A percentile compares a stretch with the other conserved stretches of the same genome.
Conservation (phyloP, 2,797 vertebrate genomes). For the Neostethus bicornis region DNA sequence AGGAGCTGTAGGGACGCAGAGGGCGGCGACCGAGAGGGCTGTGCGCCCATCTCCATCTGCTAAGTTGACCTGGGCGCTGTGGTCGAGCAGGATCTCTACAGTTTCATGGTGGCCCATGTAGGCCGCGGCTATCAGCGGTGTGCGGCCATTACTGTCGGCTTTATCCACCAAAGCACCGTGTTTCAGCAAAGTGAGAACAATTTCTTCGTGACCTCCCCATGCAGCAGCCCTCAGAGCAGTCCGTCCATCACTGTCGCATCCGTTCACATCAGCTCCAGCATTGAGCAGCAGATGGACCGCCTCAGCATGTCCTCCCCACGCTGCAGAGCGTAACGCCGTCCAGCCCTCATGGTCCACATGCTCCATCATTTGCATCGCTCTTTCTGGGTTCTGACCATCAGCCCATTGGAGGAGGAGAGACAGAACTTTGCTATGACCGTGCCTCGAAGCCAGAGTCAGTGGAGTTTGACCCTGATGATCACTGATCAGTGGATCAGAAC, state of each 20-base stretch:
- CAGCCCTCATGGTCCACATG: conserved; percentile 83
- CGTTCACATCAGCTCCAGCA: conserved; percentile 80
- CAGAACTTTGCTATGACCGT: conserved; percentile 77
- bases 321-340: conserved; percentile 83
- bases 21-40: conserved; percentile 81
- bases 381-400: conserved; percentile 44
- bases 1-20: conserved; percentile 79
- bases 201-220: conserved; percentile 85
- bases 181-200: conserved; percentile 74
- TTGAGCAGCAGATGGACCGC: conserved; percentile 77
- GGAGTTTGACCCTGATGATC: conserved; percentile 83
- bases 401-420: conserved; percentile 79
- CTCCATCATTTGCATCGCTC: conserved; percentile 64
- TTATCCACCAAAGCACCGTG: conserved; percentile 77
- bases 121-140: conserved; percentile 83
- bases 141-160: conserved; percentile 80
- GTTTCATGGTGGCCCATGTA: conserved; percentile 86
- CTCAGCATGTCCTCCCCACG: conserved; percentile 83
- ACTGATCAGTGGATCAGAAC: conserved; percentile 71
- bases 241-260: conserved; percentile 79
- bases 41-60: conserved; percentile 81
- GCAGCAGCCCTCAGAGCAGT: conserved; percentile 85
- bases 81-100: conserved; percentile 77
- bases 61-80: conserved; percentile 73
- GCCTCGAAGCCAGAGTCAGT: conserved; percentile 78